A percentile compares a stretch with the other conserved stretches of the same genome.
Evolutionary conservation across 1,140 invertebrate species (phyloP).

Genomic region (Aleiodes sp.): DNA sequence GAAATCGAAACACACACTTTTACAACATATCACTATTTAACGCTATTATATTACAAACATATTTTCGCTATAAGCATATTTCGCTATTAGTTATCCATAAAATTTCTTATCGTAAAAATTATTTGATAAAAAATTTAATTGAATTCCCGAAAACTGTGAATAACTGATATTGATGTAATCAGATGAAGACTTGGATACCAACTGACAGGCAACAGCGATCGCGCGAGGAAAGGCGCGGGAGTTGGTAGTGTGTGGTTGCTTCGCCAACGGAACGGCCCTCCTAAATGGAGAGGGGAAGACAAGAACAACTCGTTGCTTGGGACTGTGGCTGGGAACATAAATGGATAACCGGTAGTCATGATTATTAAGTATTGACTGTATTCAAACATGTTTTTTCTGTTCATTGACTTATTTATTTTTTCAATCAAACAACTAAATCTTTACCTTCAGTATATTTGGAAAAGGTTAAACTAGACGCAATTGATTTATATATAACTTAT

Average conservation of each 20-base stretch:
- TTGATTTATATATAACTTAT: no score
- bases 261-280: constrained; percentile 19
- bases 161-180: constrained; percentile 18
- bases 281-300: constrained; percentile 35
- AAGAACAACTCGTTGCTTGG: constrained; percentile 8
- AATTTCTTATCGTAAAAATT: constrained; percentile 8
- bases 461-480: no score
- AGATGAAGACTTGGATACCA: constrained; percentile 43
- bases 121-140: neutral
- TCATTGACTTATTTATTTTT: no score
- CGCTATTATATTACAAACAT: no score
- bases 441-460: no score
- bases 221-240: constrained; percentile 62
- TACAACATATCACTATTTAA: no score
- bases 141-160: neutral
- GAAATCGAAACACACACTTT: neutral
- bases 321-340: constrained; percentile 32
- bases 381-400: no score
- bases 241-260: constrained; percentile 39
- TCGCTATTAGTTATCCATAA: neutral
- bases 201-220: constrained; percentile 54
- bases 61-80: neutral
- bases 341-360: constrained; percentile 36
- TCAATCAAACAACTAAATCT: no score
- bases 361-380: neutral